These are phyloP conservation scores for Pocota personata DNA, from an alignment of 2,888 invertebrate genomes.

Conservation along the genomic window DNA sequence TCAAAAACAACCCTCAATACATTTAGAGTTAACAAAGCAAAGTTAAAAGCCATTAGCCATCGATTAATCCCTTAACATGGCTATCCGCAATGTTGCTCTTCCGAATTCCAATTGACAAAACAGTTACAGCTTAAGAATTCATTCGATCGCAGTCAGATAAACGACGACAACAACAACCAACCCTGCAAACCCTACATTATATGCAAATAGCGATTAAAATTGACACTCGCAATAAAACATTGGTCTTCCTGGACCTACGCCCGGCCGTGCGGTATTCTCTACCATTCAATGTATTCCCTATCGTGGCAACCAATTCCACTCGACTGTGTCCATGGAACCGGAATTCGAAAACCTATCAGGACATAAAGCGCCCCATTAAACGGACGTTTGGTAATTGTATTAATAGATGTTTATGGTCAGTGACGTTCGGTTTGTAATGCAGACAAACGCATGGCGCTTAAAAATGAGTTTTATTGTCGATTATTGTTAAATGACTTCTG, in stretches of 20 bases:
- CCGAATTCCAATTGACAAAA: conserved; percentile 30
- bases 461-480: conserved; percentile 71
- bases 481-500: conserved; percentile 76
- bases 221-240: conserved; percentile 70
- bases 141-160: conserved; percentile 66
- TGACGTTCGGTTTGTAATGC: conserved; percentile 52
- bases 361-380: conserved; percentile 75
- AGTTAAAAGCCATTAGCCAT: conserved; percentile 68
- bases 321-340: conserved; percentile 64
- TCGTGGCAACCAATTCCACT: conserved; percentile 61
- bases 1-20: background rate
- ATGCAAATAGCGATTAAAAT: conserved; percentile 73
- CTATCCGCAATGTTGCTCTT: conserved; percentile 61
- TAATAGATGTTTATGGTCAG: conserved; percentile 74
- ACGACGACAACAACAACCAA: conserved; percentile 45
- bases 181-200: conserved; percentile 28
- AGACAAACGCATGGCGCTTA: conserved; percentile 48
- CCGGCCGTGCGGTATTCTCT: background rate
- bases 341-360: conserved; percentile 73
- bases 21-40: conserved; percentile 52
- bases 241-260: conserved; percentile 36
- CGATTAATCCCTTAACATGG: conserved; percentile 65
- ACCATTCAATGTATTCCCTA: conserved; percentile 43
- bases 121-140: conserved; percentile 45
- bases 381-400: conserved; percentile 76